Evolutionary conservation across 2,888 invertebrate species (phyloP).

Genomic region (Ennomos fuscantarius): DNA sequence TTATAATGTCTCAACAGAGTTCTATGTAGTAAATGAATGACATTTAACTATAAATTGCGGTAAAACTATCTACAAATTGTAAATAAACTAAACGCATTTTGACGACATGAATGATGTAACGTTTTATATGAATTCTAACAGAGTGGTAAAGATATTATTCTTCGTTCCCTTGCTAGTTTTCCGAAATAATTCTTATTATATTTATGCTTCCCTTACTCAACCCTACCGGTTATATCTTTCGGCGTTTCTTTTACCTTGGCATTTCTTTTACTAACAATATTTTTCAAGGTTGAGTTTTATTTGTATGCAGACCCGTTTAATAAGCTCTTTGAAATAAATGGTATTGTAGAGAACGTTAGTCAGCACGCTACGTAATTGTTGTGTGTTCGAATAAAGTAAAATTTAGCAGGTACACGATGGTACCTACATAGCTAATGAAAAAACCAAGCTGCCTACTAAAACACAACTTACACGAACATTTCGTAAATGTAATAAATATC

Average conservation of each 20-base stretch:
- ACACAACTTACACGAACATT: too few relatives aligned
- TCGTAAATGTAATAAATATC: too few relatives aligned
- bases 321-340: slow-evolving; percentile 25
- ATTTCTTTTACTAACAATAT: slow-evolving; percentile 25
- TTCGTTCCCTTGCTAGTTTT: slow-evolving; percentile 20
- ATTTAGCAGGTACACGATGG: slow-evolving; percentile 14
- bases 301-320: slow-evolving; percentile 27
- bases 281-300: slow-evolving; percentile 26
- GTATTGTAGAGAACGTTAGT: slow-evolving; percentile 23
- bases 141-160: slow-evolving; percentile 21
- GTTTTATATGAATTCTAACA: slow-evolving; percentile 6
- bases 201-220: slow-evolving; percentile 8
- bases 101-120: neutral
- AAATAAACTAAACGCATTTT: neutral
- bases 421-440: neutral
- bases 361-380: slow-evolving; percentile 19
- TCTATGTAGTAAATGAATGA: neutral
- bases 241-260: slow-evolving; percentile 20
- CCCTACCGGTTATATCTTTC: slow-evolving; percentile 17
- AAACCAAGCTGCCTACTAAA: neutral
- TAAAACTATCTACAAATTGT: neutral
- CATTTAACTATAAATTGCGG: too few relatives aligned
- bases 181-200: slow-evolving; percentile 16
- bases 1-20: neutral
- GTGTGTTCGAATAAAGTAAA: slow-evolving; percentile 5